Evolutionary conservation across 2,797 vertebrate species (phyloP).

Genomic region (Scomberomorus guttatus): DNA sequence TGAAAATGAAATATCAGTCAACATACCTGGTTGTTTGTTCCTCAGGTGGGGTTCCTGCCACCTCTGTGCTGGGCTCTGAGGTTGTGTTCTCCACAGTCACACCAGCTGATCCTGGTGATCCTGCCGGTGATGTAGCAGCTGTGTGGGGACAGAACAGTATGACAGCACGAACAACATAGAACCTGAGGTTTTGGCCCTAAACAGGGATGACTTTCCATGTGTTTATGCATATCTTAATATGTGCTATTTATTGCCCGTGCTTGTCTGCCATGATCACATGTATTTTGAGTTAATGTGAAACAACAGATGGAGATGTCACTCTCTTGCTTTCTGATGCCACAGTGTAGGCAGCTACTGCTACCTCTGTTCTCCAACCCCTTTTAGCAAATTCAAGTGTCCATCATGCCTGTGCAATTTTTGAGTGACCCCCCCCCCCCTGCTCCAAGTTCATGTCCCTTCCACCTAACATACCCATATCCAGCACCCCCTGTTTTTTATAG

Average conservation of each 20-base stretch:
- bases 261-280: slow-evolving; percentile 23
- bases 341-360: slow-evolving; percentile 50
- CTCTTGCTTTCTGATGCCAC: slow-evolving; percentile 65
- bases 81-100: slow-evolving; percentile 80
- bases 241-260: slow-evolving; percentile 10
- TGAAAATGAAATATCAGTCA: not conserved
- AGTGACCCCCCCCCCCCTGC: not conserved
- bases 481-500: slow-evolving; percentile 21
- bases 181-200: slow-evolving; percentile 12
- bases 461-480: slow-evolving; percentile 21
- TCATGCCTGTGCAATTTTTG: slow-evolving; percentile 27
- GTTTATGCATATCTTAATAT: not conserved
- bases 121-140: slow-evolving; percentile 84
- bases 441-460: slow-evolving; percentile 16
- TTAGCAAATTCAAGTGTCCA: slow-evolving; percentile 39
- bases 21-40: slow-evolving; percentile 87
- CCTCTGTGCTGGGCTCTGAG: slow-evolving; percentile 82
- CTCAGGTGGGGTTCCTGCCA: slow-evolving; percentile 79
- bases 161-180: slow-evolving; percentile 27
- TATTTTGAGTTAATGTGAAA: slow-evolving; percentile 43
- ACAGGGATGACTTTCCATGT: slow-evolving; percentile 8
- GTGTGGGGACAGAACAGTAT: slow-evolving; percentile 51
- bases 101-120: slow-evolving; percentile 76
- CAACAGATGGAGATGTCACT: slow-evolving; percentile 50
- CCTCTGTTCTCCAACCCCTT: slow-evolving; percentile 66